Evolutionary conservation across 2,113 vertebrate genomes (phyloP).

Genomic region (Anhinga rufa): DNA sequence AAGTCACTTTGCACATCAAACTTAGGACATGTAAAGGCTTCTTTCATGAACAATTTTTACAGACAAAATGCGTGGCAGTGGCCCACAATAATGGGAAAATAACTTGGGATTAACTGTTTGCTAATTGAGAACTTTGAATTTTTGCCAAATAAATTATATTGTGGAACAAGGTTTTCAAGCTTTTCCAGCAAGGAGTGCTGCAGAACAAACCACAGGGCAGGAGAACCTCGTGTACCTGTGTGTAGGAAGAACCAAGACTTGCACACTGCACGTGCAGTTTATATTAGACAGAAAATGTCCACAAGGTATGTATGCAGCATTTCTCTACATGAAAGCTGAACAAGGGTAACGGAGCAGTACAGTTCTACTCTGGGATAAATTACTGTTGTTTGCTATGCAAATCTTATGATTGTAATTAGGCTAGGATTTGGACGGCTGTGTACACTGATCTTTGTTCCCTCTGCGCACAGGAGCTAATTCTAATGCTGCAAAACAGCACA

Average conservation of each 20-base stretch:
- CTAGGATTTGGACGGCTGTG: constrained; percentile 34
- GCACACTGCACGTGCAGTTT: not conserved
- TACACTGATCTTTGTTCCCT: constrained; percentile 58
- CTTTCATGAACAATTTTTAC: not conserved
- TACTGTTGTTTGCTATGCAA: constrained; percentile 51
- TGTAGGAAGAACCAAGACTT: not conserved
- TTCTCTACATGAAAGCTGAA: not conserved
- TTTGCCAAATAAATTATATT: not conserved
- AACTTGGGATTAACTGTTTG: constrained; percentile 1
- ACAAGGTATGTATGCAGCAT: not conserved
- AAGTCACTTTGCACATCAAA: not conserved
- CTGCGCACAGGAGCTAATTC: not conserved
- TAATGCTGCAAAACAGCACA: not conserved
- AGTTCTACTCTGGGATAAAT: constrained; percentile 7
- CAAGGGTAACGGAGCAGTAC: not conserved
- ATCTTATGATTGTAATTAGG: constrained; percentile 63
- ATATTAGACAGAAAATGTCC: not conserved
- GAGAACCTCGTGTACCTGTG: not conserved
- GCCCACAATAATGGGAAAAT: not conserved
- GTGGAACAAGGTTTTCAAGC: not conserved
- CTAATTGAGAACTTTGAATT: not conserved
- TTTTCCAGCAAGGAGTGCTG: not conserved
- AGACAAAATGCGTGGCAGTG: not conserved
- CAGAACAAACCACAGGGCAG: not conserved
- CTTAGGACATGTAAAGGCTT: not conserved